phyloP scores from a whole-genome alignment of 2,797 vertebrate genomes.

The Mormyrops attenuatus region DNA sequence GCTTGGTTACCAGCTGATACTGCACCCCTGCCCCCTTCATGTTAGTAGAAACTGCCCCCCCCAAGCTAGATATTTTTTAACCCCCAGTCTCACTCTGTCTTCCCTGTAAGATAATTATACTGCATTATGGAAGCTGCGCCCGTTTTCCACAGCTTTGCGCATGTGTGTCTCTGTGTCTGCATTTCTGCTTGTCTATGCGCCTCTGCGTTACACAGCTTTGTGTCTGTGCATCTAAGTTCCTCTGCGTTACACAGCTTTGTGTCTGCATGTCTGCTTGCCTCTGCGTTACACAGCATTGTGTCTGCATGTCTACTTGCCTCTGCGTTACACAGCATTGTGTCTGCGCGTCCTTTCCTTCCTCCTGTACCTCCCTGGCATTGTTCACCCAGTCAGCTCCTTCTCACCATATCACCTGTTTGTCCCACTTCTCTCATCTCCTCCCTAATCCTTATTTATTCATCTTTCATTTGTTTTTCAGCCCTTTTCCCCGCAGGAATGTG shows the following conservation, averaged over 20 bases:
- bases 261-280: neutral
- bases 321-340: neutral
- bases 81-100: neutral
- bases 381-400: neutral
- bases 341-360: neutral
- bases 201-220: neutral
- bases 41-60: neutral
- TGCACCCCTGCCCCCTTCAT: neutral
- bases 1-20: neutral
- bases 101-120: neutral
- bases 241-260: neutral
- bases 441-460: neutral
- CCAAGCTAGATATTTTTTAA: neutral
- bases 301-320: neutral
- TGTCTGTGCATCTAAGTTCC: neutral
- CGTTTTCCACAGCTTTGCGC: neutral
- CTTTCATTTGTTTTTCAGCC: neutral
- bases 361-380: neutral
- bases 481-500: neutral
- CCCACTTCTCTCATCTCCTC: neutral
- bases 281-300: neutral
- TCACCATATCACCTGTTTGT: neutral
- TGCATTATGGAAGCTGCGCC: neutral
- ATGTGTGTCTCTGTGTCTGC: neutral
- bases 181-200: too few species aligned